Evolutionary conservation across 1,140 invertebrate species (phyloP), one percentile per base, ranked within the genome.

Genomic region (Trichonephila clavata): DNA sequence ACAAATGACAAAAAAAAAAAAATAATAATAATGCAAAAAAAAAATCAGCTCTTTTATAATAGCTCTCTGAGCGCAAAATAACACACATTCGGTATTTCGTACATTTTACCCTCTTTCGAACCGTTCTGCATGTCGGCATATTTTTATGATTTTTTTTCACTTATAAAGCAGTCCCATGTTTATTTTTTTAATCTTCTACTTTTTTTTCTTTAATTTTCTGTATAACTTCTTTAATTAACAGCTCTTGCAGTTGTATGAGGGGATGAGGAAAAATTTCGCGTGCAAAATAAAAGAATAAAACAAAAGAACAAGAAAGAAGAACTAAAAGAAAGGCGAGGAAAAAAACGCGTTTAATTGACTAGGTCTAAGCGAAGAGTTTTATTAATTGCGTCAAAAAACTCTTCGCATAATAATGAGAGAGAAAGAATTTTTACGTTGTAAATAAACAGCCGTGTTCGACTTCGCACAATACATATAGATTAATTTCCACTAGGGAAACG

Each of bases 201-300:
- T 18, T 77, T 77, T 77, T 77, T 77, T 32, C 14, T 16, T 13
- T 32, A n/a, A 32, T 77, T 77, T 77, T 39, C 27, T 77, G 71
- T 77, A 77, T 77, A 77, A 77, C 32, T 77, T 77, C 71, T 77
- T 77, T 77, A 77, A 77, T 77, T 77, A 77, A 77, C 71, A 77
- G 14, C 71, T 77, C 71, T 77, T 24, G 27, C 16, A 27, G 27
- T 77, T 18, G 27, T 24, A 68, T 14, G 27, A 77, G 16, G 32
- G 14, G 27, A 77, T 27, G 32, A 39, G 39, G 71, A 77, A 77
- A 77, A 77, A 77, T 77, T 77, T 32, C 27, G 18, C 14, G 50
- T 7, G 7, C 14, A 39, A 39, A 39, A 77, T 32, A 32, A 77
- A 63, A 77, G 68, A 39, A 77, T 32, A 39, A 39, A 77, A 32